phyloP scores from a whole-genome alignment of 2,797 vertebrate species.

The Rhyacichthys aspro region DNA sequence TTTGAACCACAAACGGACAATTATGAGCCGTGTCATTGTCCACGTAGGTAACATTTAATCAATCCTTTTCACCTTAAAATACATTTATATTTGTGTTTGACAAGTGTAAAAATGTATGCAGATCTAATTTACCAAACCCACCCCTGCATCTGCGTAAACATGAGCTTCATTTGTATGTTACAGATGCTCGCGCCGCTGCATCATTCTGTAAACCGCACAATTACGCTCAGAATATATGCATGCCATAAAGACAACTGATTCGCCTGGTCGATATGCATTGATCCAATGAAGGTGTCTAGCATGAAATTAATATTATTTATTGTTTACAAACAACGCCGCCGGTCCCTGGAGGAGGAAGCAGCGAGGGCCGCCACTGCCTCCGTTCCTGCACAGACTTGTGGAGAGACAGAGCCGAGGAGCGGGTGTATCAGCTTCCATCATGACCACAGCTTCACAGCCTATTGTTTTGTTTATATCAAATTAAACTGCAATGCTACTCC shows the following conservation, averaged over 20 bases:
- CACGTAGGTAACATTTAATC: too few relatives aligned
- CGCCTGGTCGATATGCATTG: constrained; percentile 66
- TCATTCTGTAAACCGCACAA: constrained; percentile 52
- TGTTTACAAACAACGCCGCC: constrained; percentile 71
- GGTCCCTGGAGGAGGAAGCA: constrained; percentile 63
- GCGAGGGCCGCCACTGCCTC: constrained; percentile 46
- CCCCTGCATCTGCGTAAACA: constrained; percentile 25
- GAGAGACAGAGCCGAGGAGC: constrained; percentile 24
- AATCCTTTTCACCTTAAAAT: too few relatives aligned
- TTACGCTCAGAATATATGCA: constrained; percentile 53
- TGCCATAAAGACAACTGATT: constrained; percentile 69
- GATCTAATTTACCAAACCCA: neutral
- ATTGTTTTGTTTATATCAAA: constrained; percentile 83
- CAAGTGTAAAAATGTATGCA: neutral
- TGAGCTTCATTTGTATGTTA: constrained; percentile 54
- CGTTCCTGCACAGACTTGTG: constrained; percentile 56
- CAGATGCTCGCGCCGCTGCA: constrained; percentile 31
- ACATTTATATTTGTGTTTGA: too few relatives aligned
- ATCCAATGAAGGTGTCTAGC: constrained; percentile 68
- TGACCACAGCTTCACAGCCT: constrained; percentile 78
- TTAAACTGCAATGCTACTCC: constrained; percentile 79
- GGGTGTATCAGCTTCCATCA: constrained; percentile 79
- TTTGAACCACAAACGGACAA: too few relatives aligned
- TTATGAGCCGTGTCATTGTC: too few relatives aligned
- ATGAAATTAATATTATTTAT: constrained; percentile 82